Percentiles rank a stretch among this genome's conserved stretches.
These are phyloP conservation scores for Hydrochoerus hydrochaeris DNA, from an alignment of 2,113 vertebrate species.

Conservation along the genomic window DNA sequence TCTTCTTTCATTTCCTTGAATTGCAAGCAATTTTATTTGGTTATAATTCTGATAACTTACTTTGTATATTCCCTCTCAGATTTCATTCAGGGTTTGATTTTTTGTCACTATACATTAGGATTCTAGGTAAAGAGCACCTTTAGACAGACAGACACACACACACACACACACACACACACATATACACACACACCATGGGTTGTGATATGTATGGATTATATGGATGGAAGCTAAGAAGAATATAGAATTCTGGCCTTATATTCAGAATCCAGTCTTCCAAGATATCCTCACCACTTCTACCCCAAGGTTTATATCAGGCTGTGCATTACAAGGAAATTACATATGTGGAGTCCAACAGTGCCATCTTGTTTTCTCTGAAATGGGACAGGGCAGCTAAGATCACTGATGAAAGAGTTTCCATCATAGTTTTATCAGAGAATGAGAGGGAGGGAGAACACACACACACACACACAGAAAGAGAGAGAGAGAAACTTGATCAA, in stretches of 20 bases:
- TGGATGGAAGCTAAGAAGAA: neutral
- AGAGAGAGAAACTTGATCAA: neutral
- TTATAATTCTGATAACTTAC: neutral
- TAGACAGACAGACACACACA: neutral
- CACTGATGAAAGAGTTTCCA: neutral
- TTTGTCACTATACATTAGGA: neutral
- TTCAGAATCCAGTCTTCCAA: neutral
- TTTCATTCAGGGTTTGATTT: constrained; percentile 44
- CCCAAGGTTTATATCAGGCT: neutral
- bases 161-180: neutral
- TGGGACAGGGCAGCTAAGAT: neutral
- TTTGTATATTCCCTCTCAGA: neutral
- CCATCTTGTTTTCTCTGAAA: constrained; percentile 3
- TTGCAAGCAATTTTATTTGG: neutral
- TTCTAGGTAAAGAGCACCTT: neutral
- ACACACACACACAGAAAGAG: no score
- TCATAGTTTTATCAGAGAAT: neutral
- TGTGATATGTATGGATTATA: neutral
- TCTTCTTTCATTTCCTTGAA: neutral
- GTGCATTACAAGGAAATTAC: neutral
- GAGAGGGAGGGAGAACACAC: neutral
- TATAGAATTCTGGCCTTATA: neutral
- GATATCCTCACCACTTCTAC: neutral
- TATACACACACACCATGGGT: no score
- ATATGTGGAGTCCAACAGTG: neutral